Percentiles rank a stretch among this genome's conserved stretches.
phyloP scores from a whole-genome alignment of 2,888 invertebrate species.

The Nemotelus nigrinus region DNA sequence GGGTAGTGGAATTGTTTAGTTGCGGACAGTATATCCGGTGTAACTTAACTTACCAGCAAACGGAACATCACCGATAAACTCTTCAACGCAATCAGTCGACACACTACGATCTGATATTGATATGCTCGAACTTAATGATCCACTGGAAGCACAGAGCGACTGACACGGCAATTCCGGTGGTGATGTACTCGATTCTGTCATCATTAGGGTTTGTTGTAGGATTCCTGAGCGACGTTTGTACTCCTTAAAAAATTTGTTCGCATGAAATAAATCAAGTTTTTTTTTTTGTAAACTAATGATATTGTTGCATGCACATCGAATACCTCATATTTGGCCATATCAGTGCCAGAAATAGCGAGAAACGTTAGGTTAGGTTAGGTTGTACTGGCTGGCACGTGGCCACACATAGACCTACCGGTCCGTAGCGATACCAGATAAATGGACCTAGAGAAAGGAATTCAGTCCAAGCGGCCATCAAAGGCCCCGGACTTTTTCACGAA shows the following conservation, averaged over 20 bases:
- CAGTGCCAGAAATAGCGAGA: too few species aligned
- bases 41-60: conserved; percentile 75
- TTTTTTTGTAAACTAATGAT: too few species aligned
- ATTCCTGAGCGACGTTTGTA: conserved; percentile 79
- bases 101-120: conserved; percentile 78
- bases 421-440: too few species aligned
- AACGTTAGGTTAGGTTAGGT: too few species aligned
- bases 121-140: conserved; percentile 77
- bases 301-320: too few species aligned
- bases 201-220: conserved; percentile 68
- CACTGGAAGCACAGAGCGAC: conserved; percentile 68
- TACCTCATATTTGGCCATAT: too few species aligned
- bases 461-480: too few species aligned
- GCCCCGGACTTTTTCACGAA: too few species aligned
- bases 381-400: too few species aligned
- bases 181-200: conserved; percentile 65
- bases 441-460: too few species aligned
- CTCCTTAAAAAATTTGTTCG: conserved; percentile 68
- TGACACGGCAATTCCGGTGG: conserved; percentile 53
- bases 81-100: conserved; percentile 84
- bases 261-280: too few species aligned
- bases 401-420: too few species aligned
- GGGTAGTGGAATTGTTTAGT: conserved; percentile 50
- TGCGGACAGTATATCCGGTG: neutral
- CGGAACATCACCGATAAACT: conserved; percentile 85